Conservation (phyloP, 2,888 invertebrate species). For the Rhimphoctona megacephalus region DNA sequence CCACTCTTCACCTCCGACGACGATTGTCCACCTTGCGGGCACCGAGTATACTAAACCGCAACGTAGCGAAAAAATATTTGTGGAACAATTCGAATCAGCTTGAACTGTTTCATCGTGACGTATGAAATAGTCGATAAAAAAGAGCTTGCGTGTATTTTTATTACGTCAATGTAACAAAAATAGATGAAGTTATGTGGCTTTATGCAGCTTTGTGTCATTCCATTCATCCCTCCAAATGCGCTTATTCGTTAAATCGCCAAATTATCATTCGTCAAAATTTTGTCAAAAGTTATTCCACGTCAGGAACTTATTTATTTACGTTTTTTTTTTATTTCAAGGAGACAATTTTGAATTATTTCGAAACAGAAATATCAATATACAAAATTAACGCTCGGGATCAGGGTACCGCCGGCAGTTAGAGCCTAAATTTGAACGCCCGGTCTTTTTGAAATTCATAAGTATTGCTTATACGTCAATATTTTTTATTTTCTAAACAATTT, state of each 20-base stretch:
- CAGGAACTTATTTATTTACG: no score
- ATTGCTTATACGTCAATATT: no score
- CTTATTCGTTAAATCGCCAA: neutral
- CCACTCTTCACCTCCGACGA: slow-evolving; percentile 1
- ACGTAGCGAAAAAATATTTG: slow-evolving; percentile 3
- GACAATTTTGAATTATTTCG: no score
- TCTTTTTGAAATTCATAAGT: no score
- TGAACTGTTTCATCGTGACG: slow-evolving; percentile 17
- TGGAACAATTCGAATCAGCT: slow-evolving; percentile 13
- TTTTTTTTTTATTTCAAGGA: no score
- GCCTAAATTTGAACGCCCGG: no score
- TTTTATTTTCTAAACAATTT: no score
- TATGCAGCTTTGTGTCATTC: neutral
- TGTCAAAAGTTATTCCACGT: no score
- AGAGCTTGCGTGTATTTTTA: slow-evolving; percentile 2
- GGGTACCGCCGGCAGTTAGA: no score
- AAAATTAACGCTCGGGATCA: no score
- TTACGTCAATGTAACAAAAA: slow-evolving; percentile 22
- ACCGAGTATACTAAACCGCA: slow-evolving; percentile 19
- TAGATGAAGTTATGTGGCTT: slow-evolving; percentile 14
- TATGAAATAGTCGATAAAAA: slow-evolving; percentile 45
- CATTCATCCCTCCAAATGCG: neutral
- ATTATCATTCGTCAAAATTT: neutral
- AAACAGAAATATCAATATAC: no score
- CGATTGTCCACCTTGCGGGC: slow-evolving; percentile 34